Evolutionary conservation across 1,140 invertebrate species (phyloP), one percentile per base, ranked within the genome.

Genomic region (Elymnias hypermnestra): DNA sequence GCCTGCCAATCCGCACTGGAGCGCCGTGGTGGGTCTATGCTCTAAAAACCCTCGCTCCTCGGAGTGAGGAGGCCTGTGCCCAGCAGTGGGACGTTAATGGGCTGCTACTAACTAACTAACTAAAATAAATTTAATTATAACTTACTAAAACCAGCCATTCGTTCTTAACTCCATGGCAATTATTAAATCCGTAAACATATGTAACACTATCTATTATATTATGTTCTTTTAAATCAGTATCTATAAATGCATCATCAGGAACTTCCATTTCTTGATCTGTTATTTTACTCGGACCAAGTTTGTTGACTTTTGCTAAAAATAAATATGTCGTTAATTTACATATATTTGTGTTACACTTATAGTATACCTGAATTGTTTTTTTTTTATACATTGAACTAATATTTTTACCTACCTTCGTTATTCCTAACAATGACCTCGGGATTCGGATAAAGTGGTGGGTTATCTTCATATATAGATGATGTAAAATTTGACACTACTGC

Each of bases 161-260:
- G 18, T 75, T 74, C 18, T 66, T 52, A 4, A 66, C 66, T 2
- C 70, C 70, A 43, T 82, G 77, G 38, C 77, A 83, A 28, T 63
- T 79, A 28, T 71, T 82, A 29, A 75, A 74, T 7, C 82, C 79
- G 38, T 87, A 87, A 13, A 87, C 54, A 46, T 86, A 87, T 8
- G 83, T 82, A 6, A 87, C 77, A 33, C 84, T 87, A 25, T 87
- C 86, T 3, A 87, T 87, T 9, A 85, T 75, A 39, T 87, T 84
- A 9, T 85, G 76, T 37, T 86, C 86, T 14, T 74, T 79, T 0
- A 87, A 59, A 54, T 87, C 86, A 6, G 66, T 72, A 43, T 87
- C 83, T 2, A 82, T 78, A 17, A 87, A 51, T 0, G 78, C 83
- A 44, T 86, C 76, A 44, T 84, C 81, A 5, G 86, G 83, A 1